phyloP scores from a whole-genome alignment of 2,888 invertebrate genomes.

The Troglohyphantes excavatus region DNA sequence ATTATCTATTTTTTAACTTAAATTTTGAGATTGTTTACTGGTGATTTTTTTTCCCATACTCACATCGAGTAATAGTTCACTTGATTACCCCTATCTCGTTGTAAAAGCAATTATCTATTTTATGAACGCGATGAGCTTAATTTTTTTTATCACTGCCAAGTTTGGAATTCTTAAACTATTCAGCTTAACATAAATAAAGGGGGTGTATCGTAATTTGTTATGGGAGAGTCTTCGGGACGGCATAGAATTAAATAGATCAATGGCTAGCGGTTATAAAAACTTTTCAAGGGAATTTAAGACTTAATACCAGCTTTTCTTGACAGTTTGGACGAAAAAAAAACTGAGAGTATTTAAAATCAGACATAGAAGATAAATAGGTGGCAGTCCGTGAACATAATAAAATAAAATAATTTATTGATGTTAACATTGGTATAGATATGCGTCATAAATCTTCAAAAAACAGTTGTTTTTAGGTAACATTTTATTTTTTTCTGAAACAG shows the following conservation, averaged over 20 bases:
- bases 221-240: neutral
- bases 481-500: no score
- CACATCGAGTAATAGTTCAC: constrained; percentile 50
- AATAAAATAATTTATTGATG: no score
- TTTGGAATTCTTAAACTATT: constrained; percentile 31
- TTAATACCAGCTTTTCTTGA: neutral
- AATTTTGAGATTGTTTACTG: constrained; percentile 14
- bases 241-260: neutral
- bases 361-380: no score
- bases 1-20: constrained; percentile 58
- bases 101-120: constrained; percentile 72
- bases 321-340: neutral
- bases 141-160: constrained; percentile 2
- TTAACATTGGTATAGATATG: no score
- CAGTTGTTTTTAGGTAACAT: no score
- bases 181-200: constrained; percentile 28
- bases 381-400: no score
- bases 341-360: no score
- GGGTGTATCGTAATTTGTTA: constrained; percentile 10
- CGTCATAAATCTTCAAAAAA: no score
- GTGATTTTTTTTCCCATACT: constrained; percentile 36
- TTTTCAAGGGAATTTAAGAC: neutral
- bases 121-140: constrained; percentile 36
- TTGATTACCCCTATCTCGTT: constrained; percentile 67
- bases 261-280: neutral